phyloP scores from a whole-genome alignment of 2,113 vertebrate species.

The Aspiorhynchus laticeps region DNA sequence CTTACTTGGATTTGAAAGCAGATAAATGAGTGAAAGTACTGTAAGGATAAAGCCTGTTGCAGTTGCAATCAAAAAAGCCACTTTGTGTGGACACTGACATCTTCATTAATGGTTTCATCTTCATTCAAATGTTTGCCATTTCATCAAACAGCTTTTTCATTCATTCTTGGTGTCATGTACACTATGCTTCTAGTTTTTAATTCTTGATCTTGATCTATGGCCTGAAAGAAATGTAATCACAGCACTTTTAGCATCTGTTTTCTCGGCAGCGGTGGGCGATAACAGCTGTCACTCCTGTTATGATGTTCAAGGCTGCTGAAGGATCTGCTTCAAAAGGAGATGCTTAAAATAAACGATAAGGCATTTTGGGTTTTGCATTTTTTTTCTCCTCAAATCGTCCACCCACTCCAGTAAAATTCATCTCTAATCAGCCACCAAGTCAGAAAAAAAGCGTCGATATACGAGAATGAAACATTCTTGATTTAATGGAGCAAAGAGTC shows the following conservation, averaged over 20 bases:
- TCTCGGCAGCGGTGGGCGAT: constrained; percentile 14
- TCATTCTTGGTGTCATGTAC: not conserved
- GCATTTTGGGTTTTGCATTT: constrained; percentile 22
- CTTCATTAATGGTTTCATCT: not conserved
- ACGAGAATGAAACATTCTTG: constrained; percentile 26
- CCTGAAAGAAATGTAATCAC: constrained; percentile 30
- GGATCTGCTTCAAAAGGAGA: constrained; percentile 38
- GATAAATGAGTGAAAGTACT: not conserved
- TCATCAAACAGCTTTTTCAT: not conserved
- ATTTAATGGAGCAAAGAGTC: constrained; percentile 20
- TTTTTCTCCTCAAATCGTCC: constrained; percentile 24
- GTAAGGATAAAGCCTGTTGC: not conserved
- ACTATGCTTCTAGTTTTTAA: constrained; percentile 15
- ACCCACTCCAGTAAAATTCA: constrained; percentile 40
- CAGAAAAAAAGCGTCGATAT: constrained; percentile 41
- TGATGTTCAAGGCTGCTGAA: not conserved
- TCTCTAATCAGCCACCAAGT: constrained; percentile 37
- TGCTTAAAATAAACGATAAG: constrained; percentile 49
- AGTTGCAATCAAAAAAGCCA: not conserved
- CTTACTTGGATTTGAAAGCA: not conserved
- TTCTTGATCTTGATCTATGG: not conserved
- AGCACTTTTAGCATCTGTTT: constrained; percentile 45
- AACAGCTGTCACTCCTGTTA: constrained; percentile 32
- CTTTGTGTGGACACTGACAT: not conserved
- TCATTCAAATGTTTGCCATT: not conserved